phyloP scores from a whole-genome alignment of 2,113 vertebrate species.

The Gallinago paraguaiae region DNA sequence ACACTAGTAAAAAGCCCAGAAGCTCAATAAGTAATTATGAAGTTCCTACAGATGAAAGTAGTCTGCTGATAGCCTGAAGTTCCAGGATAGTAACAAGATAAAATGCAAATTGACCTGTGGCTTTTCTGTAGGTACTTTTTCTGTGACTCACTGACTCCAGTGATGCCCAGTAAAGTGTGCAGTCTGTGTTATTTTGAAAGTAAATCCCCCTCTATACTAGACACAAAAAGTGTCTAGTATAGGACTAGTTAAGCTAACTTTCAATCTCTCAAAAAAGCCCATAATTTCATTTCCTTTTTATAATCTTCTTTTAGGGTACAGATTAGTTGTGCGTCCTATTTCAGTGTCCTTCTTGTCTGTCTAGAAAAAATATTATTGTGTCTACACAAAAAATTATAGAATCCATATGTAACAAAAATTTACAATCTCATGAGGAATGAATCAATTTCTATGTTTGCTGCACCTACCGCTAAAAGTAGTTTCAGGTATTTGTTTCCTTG shows the following conservation, averaged over 20 bases:
- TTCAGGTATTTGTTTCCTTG: neutral
- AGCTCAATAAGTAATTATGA: neutral
- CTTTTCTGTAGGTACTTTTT: fast-evolving
- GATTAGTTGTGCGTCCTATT: neutral
- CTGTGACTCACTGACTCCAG: neutral
- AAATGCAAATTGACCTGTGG: neutral
- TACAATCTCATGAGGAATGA: neutral
- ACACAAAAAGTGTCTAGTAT: neutral
- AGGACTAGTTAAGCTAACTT: neutral
- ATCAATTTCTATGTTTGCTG: neutral
- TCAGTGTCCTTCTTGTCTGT: neutral
- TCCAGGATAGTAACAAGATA: neutral
- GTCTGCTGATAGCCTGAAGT: neutral
- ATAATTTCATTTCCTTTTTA: neutral
- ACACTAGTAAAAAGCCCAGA: neutral
- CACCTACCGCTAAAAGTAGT: neutral
- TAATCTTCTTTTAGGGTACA: neutral
- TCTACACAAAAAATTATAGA: neutral
- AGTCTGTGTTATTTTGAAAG: neutral
- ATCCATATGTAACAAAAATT: neutral
- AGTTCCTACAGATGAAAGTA: neutral
- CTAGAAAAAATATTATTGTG: neutral
- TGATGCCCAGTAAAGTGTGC: neutral
- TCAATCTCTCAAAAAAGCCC: neutral
- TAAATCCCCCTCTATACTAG: neutral